phyloP scores from a whole-genome alignment of 2,113 vertebrate species.

The Nestor notabilis region DNA sequence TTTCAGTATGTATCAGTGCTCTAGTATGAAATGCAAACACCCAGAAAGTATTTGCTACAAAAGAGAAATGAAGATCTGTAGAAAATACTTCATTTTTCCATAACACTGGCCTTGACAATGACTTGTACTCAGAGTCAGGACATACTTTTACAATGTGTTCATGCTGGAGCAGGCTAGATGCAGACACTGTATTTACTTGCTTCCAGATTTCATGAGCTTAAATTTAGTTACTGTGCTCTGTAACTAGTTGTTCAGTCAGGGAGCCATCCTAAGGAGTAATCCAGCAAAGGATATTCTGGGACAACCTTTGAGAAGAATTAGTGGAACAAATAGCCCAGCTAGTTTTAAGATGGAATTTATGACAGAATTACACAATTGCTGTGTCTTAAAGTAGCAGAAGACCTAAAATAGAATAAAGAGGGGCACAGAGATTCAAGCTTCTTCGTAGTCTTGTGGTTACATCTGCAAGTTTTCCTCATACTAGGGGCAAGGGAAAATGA shows the following conservation, averaged over 20 bases:
- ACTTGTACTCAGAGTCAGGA: not conserved
- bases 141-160: not conserved
- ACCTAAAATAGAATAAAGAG: not conserved
- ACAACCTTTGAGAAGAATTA: not conserved
- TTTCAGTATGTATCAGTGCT: not conserved
- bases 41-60: not conserved
- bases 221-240: not conserved
- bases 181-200: not conserved
- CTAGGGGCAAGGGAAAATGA: not conserved
- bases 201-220: slow-evolving; percentile 14
- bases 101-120: not conserved
- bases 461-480: not conserved
- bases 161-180: slow-evolving; percentile 5
- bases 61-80: not conserved
- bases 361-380: not conserved
- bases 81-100: not conserved
- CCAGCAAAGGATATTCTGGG: not conserved
- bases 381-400: not conserved
- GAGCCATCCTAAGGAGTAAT: not conserved
- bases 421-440: not conserved
- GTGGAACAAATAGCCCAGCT: not conserved
- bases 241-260: not conserved
- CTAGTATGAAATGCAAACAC: not conserved
- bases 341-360: not conserved
- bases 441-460: not conserved